Evolutionary conservation across 2,888 invertebrate genomes (phyloP).

Genomic region (Hydriomena furcata): DNA sequence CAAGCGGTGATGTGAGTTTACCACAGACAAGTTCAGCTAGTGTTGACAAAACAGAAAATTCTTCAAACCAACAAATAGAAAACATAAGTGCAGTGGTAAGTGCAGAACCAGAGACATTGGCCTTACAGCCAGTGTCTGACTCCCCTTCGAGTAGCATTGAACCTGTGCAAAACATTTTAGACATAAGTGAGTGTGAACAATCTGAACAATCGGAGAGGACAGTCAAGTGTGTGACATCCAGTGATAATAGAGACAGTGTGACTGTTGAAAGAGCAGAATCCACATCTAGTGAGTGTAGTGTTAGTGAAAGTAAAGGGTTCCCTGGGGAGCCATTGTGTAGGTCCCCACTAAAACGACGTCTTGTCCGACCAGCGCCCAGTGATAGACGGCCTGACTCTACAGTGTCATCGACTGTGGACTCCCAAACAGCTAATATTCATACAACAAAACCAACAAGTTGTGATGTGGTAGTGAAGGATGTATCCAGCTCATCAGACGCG

Average conservation of each 20-base stretch:
- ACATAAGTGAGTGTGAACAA: constrained; percentile 57
- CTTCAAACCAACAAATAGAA: constrained; percentile 19
- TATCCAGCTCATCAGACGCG: constrained; percentile 78
- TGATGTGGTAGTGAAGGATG: constrained; percentile 69
- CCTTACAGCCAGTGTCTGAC: constrained; percentile 36
- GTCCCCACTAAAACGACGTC: constrained; percentile 65
- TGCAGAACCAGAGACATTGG: constrained; percentile 31
- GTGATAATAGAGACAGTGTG: constrained; percentile 73
- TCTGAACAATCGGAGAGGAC: constrained; percentile 51
- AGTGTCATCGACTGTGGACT: constrained; percentile 76
- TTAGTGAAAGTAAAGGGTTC: constrained; percentile 59
- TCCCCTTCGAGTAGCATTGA: constrained; percentile 64
- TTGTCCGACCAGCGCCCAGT: constrained; percentile 69
- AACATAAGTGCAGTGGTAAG: constrained; percentile 23
- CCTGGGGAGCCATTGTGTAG: constrained; percentile 52
- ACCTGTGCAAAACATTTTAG: constrained; percentile 52
- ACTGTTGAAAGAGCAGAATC: constrained; percentile 77
- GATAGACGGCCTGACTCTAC: constrained; percentile 74
- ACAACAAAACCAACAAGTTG: constrained; percentile 52
- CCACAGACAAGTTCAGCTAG: constrained; percentile 44
- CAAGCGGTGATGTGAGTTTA: constrained; percentile 39
- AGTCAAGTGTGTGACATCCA: constrained; percentile 73
- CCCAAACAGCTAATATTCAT: constrained; percentile 53
- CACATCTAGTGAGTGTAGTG: constrained; percentile 76
- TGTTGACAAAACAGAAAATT: constrained; percentile 36